A percentile compares a stretch with the other conserved stretches of the same genome.
These are phyloP conservation scores for Hesperophylax magnus DNA, from an alignment of 1,140 invertebrate genomes.

Conservation along the genomic window DNA sequence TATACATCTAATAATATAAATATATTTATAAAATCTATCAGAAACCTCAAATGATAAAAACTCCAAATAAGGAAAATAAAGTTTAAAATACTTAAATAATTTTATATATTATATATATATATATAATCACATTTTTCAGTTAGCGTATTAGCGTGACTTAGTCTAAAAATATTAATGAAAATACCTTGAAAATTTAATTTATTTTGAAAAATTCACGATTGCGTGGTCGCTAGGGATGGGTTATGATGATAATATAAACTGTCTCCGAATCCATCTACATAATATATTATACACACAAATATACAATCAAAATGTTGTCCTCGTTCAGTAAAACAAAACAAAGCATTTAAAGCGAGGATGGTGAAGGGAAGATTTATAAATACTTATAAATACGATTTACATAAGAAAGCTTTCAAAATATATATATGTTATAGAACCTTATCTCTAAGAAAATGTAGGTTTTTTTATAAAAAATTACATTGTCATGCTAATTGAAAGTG, in stretches of 20 bases:
- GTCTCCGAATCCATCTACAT: too few species aligned
- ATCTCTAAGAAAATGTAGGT: too few species aligned
- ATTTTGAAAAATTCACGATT: conserved; percentile 45
- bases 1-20: conserved; percentile 10
- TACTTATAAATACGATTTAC: background rate
- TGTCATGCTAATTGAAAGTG: too few species aligned
- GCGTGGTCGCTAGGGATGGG: conserved; percentile 1
- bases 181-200: conserved; percentile 56
- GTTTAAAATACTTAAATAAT: conserved; percentile 27
- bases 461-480: too few species aligned
- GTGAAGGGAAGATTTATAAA: too few species aligned
- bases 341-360: too few species aligned
- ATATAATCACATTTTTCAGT: conserved; percentile 49
- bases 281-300: too few species aligned
- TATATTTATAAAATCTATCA: conserved; percentile 42
- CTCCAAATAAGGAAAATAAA: background rate
- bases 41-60: conserved; percentile 3
- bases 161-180: conserved; percentile 52
- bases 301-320: too few species aligned
- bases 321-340: too few species aligned
- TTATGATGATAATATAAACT: too few species aligned
- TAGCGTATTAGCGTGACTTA: conserved; percentile 58
- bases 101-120: conserved; percentile 47
- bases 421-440: too few species aligned
- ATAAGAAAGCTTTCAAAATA: background rate